A percentile compares a stretch with the other conserved stretches of the same genome.
phyloP scores from a whole-genome alignment of 2,797 vertebrate genomes.

The Streptopelia turtur region DNA sequence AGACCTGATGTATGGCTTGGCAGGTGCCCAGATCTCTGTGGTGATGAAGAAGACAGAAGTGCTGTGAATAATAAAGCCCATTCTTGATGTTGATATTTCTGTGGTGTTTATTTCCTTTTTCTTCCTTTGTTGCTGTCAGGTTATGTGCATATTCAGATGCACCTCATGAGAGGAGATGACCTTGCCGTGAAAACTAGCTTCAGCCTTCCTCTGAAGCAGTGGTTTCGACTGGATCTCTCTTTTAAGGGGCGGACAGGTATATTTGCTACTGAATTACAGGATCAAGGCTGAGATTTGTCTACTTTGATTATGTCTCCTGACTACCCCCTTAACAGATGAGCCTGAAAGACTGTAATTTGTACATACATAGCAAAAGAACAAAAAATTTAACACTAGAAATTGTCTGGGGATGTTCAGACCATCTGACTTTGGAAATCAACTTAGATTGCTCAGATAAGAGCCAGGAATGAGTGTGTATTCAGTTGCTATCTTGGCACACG shows the following conservation, averaged over 20 bases:
- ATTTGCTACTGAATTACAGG: not conserved
- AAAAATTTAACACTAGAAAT: not conserved
- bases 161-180: constrained; percentile 81
- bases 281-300: not conserved
- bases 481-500: fast-evolving
- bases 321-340: not conserved
- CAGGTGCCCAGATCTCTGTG: not conserved
- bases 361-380: not conserved
- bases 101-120: not conserved
- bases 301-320: not conserved
- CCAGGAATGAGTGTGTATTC: not conserved
- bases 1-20: not conserved
- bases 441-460: not conserved
- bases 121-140: constrained; percentile 75
- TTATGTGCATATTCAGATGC: constrained; percentile 87
- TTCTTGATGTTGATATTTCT: not conserved
- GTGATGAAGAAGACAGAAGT: not conserved
- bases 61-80: not conserved
- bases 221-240: constrained; percentile 89
- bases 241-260: constrained; percentile 86
- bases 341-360: not conserved
- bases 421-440: not conserved
- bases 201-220: constrained; percentile 82
- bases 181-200: constrained; percentile 82
- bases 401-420: not conserved